Evolutionary conservation across 2,888 invertebrate genomes (phyloP).

Genomic region (Adelphocoris suturalis): DNA sequence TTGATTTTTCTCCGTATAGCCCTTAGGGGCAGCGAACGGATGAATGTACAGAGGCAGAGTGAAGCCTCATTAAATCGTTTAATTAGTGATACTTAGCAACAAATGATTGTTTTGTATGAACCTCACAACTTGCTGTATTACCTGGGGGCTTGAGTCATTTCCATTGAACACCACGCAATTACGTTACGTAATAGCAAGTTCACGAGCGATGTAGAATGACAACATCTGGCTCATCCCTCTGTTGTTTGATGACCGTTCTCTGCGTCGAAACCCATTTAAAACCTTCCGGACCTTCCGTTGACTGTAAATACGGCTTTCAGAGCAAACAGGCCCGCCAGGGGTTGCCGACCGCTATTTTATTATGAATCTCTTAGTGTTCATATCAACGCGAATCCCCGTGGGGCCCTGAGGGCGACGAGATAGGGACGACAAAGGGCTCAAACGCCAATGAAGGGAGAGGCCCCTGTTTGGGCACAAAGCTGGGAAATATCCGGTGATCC

Average conservation of each 20-base stretch:
- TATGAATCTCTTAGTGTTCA: constrained; percentile 45
- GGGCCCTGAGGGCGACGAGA: constrained; percentile 36
- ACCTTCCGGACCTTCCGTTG: constrained; percentile 2
- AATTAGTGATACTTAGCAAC: background rate
- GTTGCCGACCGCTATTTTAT: constrained; percentile 21
- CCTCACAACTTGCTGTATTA: too few species aligned
- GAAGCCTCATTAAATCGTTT: background rate
- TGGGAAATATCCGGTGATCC: constrained; percentile 34
- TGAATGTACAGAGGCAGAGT: background rate
- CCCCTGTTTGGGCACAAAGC: constrained; percentile 17
- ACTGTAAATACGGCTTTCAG: constrained; percentile 1
- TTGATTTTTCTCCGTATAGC: too few species aligned
- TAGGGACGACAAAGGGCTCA: constrained; percentile 39
- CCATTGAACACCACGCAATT: too few species aligned
- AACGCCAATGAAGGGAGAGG: background rate
- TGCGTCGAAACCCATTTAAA: background rate
- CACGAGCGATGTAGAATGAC: background rate
- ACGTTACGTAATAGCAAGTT: too few species aligned
- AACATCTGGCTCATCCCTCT: background rate
- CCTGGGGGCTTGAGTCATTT: too few species aligned
- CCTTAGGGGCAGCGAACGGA: too few species aligned
- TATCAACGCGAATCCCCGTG: constrained; percentile 32
- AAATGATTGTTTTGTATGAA: too few species aligned
- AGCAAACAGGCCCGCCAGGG: constrained; percentile 5
- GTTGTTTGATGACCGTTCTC: constrained; percentile 11